Conservation (phyloP, 2,113 vertebrate genomes). For the Poeciliopsis occidentalis region DNA sequence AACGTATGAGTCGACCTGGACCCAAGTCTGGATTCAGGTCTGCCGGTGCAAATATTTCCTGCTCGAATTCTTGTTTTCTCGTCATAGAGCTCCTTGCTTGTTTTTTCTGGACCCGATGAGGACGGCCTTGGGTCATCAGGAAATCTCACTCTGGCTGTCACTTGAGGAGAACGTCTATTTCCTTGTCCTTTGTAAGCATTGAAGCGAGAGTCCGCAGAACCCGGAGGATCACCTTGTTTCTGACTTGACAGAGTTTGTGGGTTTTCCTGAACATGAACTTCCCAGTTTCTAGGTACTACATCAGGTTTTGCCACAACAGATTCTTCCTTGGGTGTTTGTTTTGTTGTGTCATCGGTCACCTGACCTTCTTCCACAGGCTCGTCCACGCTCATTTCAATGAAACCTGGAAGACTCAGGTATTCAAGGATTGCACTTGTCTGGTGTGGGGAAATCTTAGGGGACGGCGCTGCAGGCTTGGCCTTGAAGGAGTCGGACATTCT, state of each 20-base stretch:
- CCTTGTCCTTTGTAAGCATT: constrained; percentile 27
- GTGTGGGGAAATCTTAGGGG: constrained; percentile 71
- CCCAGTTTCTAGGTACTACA: constrained; percentile 77
- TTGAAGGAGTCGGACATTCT: constrained; percentile 73
- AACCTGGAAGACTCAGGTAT: constrained; percentile 83
- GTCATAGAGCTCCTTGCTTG: constrained; percentile 65
- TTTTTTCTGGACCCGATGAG: constrained; percentile 55
- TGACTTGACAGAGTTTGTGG: constrained; percentile 15
- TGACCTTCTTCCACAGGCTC: constrained; percentile 73
- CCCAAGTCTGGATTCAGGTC: constrained; percentile 51
- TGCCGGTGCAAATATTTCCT: constrained; percentile 40
- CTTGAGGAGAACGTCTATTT: constrained; percentile 22
- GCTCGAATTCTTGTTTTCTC: constrained; percentile 61
- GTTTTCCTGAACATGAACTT: constrained; percentile 65
- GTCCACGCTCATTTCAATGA: constrained; percentile 86
- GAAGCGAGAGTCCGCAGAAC: constrained; percentile 16
- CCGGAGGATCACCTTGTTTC: constrained; percentile 9
- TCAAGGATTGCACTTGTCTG: constrained; percentile 83
- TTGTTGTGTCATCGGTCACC: constrained; percentile 33
- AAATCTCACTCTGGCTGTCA: constrained; percentile 52
- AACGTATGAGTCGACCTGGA: constrained; percentile 61
- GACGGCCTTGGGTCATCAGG: constrained; percentile 50
- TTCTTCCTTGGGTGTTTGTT: constrained; percentile 29
- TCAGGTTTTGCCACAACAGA: constrained; percentile 67
- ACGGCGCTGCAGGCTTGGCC: constrained; percentile 53